These are phyloP conservation scores for Xestia rhomboidea DNA, from an alignment of 2,888 invertebrate species.

Conservation along the genomic window DNA sequence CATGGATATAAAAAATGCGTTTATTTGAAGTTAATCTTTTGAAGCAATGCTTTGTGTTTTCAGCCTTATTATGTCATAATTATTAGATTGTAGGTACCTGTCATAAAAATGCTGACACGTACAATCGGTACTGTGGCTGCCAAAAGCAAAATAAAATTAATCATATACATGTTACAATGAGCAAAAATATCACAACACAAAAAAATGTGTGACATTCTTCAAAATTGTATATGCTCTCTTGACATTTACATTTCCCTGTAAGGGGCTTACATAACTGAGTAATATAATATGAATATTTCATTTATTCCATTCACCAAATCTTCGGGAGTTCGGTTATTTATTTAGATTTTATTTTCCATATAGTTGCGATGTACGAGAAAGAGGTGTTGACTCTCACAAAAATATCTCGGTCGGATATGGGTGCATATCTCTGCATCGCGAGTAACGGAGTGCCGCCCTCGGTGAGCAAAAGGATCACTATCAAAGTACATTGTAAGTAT, in stretches of 20 bases:
- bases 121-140: neutral
- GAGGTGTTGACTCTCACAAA: slow-evolving; percentile 94
- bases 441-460: slow-evolving; percentile 97
- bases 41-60: neutral
- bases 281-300: slow-evolving; percentile 53
- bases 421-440: slow-evolving; percentile 97
- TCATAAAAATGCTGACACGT: neutral
- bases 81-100: neutral
- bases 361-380: slow-evolving; percentile 93
- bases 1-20: neutral
- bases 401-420: slow-evolving; percentile 97
- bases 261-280: slow-evolving; percentile 30
- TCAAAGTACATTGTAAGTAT: slow-evolving; percentile 96
- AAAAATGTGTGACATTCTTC: slow-evolving; percentile 19
- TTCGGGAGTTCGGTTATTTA: slow-evolving; percentile 47
- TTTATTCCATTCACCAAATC: slow-evolving; percentile 28
- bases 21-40: neutral
- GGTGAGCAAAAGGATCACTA: slow-evolving; percentile 96
- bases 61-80: neutral
- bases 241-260: slow-evolving; percentile 40
- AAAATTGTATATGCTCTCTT: slow-evolving; percentile 27
- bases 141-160: neutral
- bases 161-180: neutral
- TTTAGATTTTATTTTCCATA: slow-evolving; percentile 45
- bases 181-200: neutral